phyloP scores from a whole-genome alignment of 30 jellyfish, hydroid and myxozoan genomes.

The Aurelia sp. region DNA sequence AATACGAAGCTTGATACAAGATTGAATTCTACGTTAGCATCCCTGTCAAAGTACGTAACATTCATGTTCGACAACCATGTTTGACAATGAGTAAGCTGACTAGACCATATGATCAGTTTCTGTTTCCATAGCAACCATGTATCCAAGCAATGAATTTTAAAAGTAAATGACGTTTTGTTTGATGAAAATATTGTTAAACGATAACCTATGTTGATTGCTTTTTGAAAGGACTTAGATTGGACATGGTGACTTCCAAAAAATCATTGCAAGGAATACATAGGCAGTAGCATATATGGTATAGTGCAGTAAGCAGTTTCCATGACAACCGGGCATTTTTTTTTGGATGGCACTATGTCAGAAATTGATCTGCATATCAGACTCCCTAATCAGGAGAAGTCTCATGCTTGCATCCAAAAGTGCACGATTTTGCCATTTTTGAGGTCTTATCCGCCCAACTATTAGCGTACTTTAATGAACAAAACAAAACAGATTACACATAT shows the following conservation, averaged over 20 bases:
- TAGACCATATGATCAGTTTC: no score
- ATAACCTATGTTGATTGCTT: no score
- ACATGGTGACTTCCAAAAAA: no score
- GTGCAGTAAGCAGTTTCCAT: background rate
- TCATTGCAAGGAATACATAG: background rate
- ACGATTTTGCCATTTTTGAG: background rate
- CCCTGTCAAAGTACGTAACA: no score
- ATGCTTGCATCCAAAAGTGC: conserved; percentile 2
- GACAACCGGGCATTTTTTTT: background rate
- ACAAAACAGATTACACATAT: background rate
- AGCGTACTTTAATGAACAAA: conserved; percentile 19
- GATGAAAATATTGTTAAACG: no score
- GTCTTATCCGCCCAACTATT: conserved; percentile 2
- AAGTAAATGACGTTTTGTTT: background rate
- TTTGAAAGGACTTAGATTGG: no score
- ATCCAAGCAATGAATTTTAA: background rate
- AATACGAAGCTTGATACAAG: no score
- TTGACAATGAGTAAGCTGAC: background rate
- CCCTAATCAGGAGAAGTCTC: background rate
- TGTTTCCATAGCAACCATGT: conserved; percentile 7
- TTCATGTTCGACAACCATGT: background rate
- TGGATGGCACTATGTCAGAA: background rate
- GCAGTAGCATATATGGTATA: background rate
- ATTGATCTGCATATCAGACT: background rate
- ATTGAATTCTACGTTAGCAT: no score